These are phyloP conservation scores for Bufo bufo DNA, from an alignment of 2,113 vertebrate species.

Conservation along the genomic window DNA sequence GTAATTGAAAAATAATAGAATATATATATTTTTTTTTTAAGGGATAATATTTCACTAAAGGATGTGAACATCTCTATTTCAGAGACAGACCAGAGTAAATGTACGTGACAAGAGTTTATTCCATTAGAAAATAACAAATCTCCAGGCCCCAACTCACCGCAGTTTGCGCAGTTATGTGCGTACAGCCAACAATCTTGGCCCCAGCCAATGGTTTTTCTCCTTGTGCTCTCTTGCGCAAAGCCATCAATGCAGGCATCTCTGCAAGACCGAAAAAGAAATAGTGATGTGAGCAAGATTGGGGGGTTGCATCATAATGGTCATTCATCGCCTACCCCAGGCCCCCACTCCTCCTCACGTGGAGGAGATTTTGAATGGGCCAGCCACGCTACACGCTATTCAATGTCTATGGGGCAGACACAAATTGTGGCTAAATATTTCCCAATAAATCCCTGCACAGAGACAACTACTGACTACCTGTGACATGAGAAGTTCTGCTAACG, in stretches of 20 bases:
- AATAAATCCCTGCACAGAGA: neutral
- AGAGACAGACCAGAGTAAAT: too few relatives aligned
- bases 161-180: constrained; percentile 97
- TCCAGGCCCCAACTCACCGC: constrained; percentile 77
- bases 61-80: neutral
- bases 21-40: too few relatives aligned
- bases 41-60: neutral
- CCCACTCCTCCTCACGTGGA: too few relatives aligned
- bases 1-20: too few relatives aligned
- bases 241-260: constrained; percentile 99
- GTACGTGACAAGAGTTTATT: neutral
- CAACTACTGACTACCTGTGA: neutral
- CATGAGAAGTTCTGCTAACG: too few relatives aligned
- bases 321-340: too few relatives aligned
- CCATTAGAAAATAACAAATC: neutral
- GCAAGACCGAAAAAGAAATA: constrained; percentile 18
- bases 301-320: too few relatives aligned
- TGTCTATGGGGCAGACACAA: too few relatives aligned
- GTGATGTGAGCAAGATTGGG: neutral
- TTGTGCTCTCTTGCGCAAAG: constrained; percentile 95
- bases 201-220: constrained; percentile 96
- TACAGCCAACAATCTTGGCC: constrained; percentile 98
- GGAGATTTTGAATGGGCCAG: too few relatives aligned
- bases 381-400: too few relatives aligned
- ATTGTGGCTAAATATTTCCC: neutral